phyloP scores from a whole-genome alignment of 2,888 invertebrate genomes.

The Prostheceraeus crozeri region DNA sequence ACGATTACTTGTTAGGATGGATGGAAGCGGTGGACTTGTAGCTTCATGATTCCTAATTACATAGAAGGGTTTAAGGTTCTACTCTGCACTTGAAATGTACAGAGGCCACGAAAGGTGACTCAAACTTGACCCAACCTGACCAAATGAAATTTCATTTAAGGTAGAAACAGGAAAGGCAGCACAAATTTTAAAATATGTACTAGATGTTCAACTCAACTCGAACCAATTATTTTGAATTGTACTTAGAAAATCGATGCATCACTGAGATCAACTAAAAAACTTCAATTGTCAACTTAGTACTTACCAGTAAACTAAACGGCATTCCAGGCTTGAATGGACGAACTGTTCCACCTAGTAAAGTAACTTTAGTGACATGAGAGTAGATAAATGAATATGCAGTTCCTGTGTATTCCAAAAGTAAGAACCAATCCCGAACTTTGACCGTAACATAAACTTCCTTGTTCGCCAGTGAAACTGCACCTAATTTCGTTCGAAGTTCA shows the following conservation, averaged over 20 bases:
- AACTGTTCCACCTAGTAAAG: slow-evolving; percentile 78
- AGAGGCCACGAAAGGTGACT: too few relatives aligned
- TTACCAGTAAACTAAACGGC: slow-evolving; percentile 76
- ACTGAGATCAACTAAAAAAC: slow-evolving; percentile 28
- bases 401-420: slow-evolving; percentile 60
- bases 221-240: background rate
- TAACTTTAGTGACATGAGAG: slow-evolving; percentile 73
- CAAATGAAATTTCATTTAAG: too few relatives aligned
- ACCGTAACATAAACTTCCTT: slow-evolving; percentile 52
- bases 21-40: too few relatives aligned
- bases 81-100: too few relatives aligned
- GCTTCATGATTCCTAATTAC: too few relatives aligned
- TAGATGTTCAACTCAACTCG: too few relatives aligned
- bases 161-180: too few relatives aligned
- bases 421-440: slow-evolving; percentile 54
- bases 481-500: slow-evolving; percentile 61
- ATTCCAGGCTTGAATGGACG: slow-evolving; percentile 90
- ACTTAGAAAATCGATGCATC: background rate
- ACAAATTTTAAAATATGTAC: too few relatives aligned
- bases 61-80: too few relatives aligned
- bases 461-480: slow-evolving; percentile 41
- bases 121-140: too few relatives aligned
- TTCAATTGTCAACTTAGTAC: slow-evolving; percentile 50
- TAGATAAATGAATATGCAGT: slow-evolving; percentile 77
- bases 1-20: too few relatives aligned